Evolutionary conservation across 2,113 vertebrate genomes (phyloP), one percentile per base, ranked within the genome.

Genomic region (Percopsis transmontana): DNA sequence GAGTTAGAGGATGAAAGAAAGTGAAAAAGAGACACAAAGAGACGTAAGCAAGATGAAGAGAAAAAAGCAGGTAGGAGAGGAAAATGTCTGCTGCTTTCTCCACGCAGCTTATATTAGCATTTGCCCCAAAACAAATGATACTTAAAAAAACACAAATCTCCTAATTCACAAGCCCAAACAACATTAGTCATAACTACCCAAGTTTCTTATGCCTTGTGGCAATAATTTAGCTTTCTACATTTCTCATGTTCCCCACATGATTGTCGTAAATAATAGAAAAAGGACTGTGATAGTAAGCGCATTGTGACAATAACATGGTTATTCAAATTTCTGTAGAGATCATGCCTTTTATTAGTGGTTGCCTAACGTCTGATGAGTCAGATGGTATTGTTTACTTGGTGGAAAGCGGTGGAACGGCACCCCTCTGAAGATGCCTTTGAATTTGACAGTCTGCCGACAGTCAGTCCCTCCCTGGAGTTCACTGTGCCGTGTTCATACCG

Each of bases 371-470:
- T 21, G 51, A 82, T 71, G 80, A 74, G 62, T 77, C 50, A 61
- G 72, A 61, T 61, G 62, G 58, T 53, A 68, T 66, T 84, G 77
- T 84, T 81, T 80, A 72, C 77, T 21, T 71, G 60, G 74, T 73
- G 48, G 72, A 63, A 62, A 77, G 58, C 11, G 55, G 58, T 76
- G 63, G 76, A 73, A 72, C 74, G 52, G 70, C 63, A 77, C 71
- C 60, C 5, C 61, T 74, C 66, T 72, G 72, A 74, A 72, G 70
- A 82, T 41, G 51, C 58, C 64, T 83, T 78, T 86, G 70, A 75
- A 85, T 72, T 63, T 77, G 85, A 83, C 77, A 85, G 60, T 65
- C 68, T 80, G 74, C 78, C 20, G 21, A 77, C 75, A 87, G 60
- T 52, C 40, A 15, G 42, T 66, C 53, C 73, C 83, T 74, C 75